These are phyloP conservation scores for Anagrus nilaparvatae DNA, from an alignment of 1,140 invertebrate genomes.

Conservation along the genomic window DNA sequence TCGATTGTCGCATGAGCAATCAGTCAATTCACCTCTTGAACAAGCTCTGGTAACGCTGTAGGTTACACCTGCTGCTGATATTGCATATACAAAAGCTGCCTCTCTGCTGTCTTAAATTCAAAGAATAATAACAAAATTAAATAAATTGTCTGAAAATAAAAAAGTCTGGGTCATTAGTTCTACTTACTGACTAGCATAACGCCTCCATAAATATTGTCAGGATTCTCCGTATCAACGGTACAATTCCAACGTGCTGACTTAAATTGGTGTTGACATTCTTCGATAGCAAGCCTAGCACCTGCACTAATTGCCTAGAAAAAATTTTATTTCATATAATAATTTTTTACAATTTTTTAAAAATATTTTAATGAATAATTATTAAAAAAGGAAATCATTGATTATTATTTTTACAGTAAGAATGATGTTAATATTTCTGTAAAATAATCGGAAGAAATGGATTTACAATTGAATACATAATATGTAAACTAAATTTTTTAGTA, in stretches of 20 bases:
- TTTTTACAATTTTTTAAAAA: too few species aligned
- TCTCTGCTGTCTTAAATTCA: slow-evolving; percentile 68
- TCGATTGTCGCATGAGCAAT: slow-evolving; percentile 79
- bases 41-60: slow-evolving; percentile 84
- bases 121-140: not conserved
- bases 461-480: too few species aligned
- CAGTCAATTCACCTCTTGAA: slow-evolving; percentile 73
- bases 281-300: slow-evolving; percentile 72
- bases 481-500: too few species aligned
- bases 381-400: too few species aligned
- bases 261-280: slow-evolving; percentile 87
- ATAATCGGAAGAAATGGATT: too few species aligned
- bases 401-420: too few species aligned
- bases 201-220: slow-evolving; percentile 65
- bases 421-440: too few species aligned
- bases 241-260: slow-evolving; percentile 84
- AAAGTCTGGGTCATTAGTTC: not conserved
- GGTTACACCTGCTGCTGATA: slow-evolving; percentile 81
- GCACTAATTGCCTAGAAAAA: slow-evolving; percentile 53
- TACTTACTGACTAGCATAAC: slow-evolving; percentile 62
- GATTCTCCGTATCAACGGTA: slow-evolving; percentile 58
- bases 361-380: too few species aligned
- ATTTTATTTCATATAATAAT: slow-evolving; percentile 16
- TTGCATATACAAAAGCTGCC: slow-evolving; percentile 72
- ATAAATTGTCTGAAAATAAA: not conserved